Evolutionary conservation across 2,888 invertebrate species (phyloP), one percentile per base, ranked within the genome.

Genomic region (Rhagium mordax): DNA sequence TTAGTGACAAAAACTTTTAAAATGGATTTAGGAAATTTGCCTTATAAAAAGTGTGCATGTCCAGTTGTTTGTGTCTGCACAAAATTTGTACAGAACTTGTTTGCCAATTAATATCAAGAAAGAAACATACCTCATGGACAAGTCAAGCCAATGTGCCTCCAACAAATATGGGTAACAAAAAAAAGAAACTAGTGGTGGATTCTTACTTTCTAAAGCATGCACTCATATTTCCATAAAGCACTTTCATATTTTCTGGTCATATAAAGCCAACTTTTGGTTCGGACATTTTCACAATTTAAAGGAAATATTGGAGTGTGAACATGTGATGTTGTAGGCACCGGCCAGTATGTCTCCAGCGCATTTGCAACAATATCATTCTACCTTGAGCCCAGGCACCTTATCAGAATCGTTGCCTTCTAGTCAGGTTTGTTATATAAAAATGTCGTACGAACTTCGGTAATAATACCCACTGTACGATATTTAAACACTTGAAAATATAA

Each of bases 311-410:
- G 77, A 75, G 74, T 78, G 76, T 78, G 77, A 77, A 75, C 69
- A 70, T 85, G 83, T 86, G 83, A 86, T 86, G 85, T 88, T 89
- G 85, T 91, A 96, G 95, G 96, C 96, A 87, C 96, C 96, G 84
- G 96, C 96, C 88, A 94, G 95, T 87, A 95, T 96, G 94, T 95
- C 95, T 79, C 95, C 95, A 81, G 95, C 95, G 87, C 95, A 94
- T 89, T 91, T 94, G 87, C 93, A 94, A 89, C 93, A 93, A 89
- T 93, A 93, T 88, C 93, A 93, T 86, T 90, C 91, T 83, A 89
- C 90, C 79, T 86, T 89, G 87, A 90, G 90, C 84, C 90, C 90
- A 79, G 89, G 90, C 84, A 91, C 91, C 88, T 90, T 92, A 84
- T 93, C 93, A 83, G 94, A 94, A 90, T 94, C 94, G 85, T 93